phyloP scores from a whole-genome alignment of 2,888 invertebrate genomes.

The Nephrotoma flavescens region DNA sequence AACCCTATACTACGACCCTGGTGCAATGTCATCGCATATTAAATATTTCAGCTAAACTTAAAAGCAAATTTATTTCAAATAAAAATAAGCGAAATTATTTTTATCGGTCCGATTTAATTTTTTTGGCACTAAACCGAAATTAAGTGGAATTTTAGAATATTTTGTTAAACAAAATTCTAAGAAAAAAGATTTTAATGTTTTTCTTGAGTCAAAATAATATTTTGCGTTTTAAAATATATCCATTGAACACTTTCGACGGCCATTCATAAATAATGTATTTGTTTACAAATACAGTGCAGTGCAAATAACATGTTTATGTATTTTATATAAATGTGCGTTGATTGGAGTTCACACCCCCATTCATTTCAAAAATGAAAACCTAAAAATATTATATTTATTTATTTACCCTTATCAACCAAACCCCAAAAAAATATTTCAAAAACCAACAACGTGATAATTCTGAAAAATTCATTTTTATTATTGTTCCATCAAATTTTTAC shows the following conservation, averaged over 20 bases:
- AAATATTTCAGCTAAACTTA: background rate
- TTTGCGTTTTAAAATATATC: background rate
- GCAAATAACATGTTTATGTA: background rate
- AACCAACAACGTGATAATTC: background rate
- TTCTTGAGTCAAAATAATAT: background rate
- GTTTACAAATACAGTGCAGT: background rate
- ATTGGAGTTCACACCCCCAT: background rate
- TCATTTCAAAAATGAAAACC: background rate
- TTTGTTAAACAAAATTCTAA: background rate
- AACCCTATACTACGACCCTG: background rate
- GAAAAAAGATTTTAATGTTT: background rate
- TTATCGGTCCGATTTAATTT: background rate
- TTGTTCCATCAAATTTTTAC: background rate
- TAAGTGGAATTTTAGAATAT: background rate
- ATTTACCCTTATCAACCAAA: background rate
- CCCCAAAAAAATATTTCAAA: background rate
- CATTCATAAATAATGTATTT: background rate
- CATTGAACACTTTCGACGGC: background rate
- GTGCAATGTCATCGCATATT: background rate
- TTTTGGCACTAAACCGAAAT: background rate
- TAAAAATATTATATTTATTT: background rate
- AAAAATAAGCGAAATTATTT: background rate
- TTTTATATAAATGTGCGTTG: background rate
- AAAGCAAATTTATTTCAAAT: background rate
- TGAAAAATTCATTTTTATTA: background rate